A percentile compares a stretch with the other conserved stretches of the same genome.
These are phyloP conservation scores for Cepaea nemoralis DNA, from an alignment of 1,140 invertebrate species.

Conservation along the genomic window DNA sequence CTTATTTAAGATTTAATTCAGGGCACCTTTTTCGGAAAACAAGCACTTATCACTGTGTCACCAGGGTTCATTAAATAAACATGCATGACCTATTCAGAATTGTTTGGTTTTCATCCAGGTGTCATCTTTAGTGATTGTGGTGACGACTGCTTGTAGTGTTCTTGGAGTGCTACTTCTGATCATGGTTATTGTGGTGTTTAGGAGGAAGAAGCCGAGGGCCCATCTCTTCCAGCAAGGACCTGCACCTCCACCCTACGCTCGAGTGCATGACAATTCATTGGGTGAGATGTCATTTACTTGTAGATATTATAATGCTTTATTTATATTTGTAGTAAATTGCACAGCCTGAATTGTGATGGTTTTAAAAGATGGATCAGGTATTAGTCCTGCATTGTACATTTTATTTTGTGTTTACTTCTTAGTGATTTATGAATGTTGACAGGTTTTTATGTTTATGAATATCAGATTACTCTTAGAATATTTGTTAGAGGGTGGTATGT, in stretches of 20 bases:
- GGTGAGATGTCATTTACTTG: conserved; percentile 9
- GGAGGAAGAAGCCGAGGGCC: conserved; percentile 62
- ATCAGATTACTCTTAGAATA: too few species aligned
- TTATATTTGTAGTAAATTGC: not conserved
- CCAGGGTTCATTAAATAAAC: too few species aligned
- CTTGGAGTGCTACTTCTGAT: conserved; percentile 66
- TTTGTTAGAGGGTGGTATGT: too few species aligned
- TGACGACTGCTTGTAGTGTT: conserved; percentile 68
- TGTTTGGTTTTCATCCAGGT: conserved; percentile 36
- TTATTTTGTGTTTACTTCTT: too few species aligned
- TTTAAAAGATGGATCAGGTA: too few species aligned
- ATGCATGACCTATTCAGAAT: too few species aligned
- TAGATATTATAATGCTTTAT: not conserved
- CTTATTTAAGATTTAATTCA: too few species aligned
- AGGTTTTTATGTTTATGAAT: too few species aligned
- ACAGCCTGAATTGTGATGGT: not conserved
- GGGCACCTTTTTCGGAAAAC: too few species aligned
- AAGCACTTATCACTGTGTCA: too few species aligned
- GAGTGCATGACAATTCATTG: conserved; percentile 58
- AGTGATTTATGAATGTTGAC: too few species aligned
- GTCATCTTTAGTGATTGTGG: conserved; percentile 66
- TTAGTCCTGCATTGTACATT: too few species aligned
- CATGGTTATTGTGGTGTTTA: conserved; percentile 65
- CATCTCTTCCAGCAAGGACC: conserved; percentile 55
- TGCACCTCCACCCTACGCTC: conserved; percentile 62